phyloP scores from a whole-genome alignment of 92 coral and sea anemone genomes.

The Parazoanthus swiftii region DNA sequence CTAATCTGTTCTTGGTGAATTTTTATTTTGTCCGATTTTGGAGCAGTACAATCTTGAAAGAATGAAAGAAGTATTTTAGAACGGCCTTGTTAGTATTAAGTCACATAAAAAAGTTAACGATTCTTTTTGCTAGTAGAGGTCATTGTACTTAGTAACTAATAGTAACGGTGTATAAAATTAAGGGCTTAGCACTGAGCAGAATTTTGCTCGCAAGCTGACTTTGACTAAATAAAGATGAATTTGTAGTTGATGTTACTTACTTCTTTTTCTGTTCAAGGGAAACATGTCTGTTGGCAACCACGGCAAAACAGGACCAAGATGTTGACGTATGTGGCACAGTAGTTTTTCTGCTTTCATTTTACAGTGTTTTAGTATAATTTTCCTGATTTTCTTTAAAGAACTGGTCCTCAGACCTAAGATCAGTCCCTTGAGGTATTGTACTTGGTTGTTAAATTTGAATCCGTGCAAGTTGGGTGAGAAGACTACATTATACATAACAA shows the following conservation, averaged over 20 bases:
- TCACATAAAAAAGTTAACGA: too few relatives aligned
- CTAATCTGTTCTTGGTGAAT: too few relatives aligned
- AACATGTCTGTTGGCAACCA: constrained; percentile 76
- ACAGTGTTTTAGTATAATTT: not conserved
- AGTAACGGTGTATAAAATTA: too few relatives aligned
- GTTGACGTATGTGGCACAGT: constrained; percentile 66
- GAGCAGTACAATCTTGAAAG: too few relatives aligned
- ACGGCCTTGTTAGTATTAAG: too few relatives aligned
- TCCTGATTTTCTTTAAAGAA: not conserved
- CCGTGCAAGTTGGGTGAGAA: not conserved
- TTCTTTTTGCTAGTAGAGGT: too few relatives aligned
- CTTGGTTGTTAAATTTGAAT: not conserved
- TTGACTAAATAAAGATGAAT: not conserved
- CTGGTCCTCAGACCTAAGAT: not conserved
- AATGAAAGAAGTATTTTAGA: too few relatives aligned
- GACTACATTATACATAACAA: too few relatives aligned
- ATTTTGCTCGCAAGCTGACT: not conserved
- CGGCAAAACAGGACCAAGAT: constrained; percentile 76
- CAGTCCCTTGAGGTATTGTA: not conserved
- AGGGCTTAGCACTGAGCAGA: not conserved
- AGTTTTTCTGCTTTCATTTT: not conserved
- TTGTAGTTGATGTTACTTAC: not conserved
- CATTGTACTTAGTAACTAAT: too few relatives aligned
- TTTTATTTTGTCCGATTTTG: too few relatives aligned
- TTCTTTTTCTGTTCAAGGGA: constrained; percentile 53